Percentiles rank a stretch among this genome's conserved stretches.
These are phyloP conservation scores for Lamellibrachia luymesi DNA, from an alignment of 1,140 invertebrate species.

Conservation along the genomic window DNA sequence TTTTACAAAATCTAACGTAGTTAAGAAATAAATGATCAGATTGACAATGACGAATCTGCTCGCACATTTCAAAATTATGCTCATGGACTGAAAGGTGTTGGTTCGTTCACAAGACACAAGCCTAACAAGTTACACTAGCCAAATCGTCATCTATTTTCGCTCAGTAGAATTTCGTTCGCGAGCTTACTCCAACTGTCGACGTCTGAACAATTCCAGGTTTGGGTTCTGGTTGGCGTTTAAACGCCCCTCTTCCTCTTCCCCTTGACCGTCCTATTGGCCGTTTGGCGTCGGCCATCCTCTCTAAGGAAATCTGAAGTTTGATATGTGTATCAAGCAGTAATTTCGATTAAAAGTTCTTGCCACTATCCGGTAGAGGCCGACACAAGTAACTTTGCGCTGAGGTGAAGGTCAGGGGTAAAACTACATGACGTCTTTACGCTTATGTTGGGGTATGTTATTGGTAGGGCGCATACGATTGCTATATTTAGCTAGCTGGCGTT, in stretches of 20 bases:
- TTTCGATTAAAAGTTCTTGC: background rate
- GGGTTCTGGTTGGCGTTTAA: background rate
- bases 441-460: background rate
- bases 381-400: background rate
- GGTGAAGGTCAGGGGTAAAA: background rate
- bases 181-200: background rate
- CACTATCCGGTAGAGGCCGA: background rate
- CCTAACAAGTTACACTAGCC: too few species aligned
- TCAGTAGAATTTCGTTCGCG: background rate
- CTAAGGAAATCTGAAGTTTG: background rate
- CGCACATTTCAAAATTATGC: too few species aligned
- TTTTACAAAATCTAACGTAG: too few species aligned
- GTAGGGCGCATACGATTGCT: background rate
- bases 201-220: background rate
- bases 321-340: background rate
- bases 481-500: background rate
- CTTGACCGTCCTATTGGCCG: background rate
- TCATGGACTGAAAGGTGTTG: too few species aligned
- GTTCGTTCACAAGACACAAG: too few species aligned
- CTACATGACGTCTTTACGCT: background rate
- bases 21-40: too few species aligned
- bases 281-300: background rate
- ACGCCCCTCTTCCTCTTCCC: slow-evolving; percentile 8
- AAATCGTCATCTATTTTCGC: background rate
- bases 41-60: too few species aligned